These are phyloP conservation scores for Polypterus bichir DNA, from an alignment of 2,113 vertebrate species.

Conservation along the genomic window DNA sequence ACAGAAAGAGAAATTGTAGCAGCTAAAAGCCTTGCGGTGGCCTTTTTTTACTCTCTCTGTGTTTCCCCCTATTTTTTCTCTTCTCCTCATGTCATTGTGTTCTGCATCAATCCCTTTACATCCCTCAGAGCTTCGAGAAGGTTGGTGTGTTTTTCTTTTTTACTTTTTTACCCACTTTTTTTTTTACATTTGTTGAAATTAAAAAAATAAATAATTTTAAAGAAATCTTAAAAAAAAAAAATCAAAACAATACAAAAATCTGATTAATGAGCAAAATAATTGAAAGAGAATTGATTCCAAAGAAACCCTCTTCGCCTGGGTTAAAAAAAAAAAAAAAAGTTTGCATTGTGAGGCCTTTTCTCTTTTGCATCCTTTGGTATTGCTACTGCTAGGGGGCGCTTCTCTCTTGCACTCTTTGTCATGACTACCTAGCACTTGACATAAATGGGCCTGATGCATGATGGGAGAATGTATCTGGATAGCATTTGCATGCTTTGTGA, in stretches of 20 bases:
- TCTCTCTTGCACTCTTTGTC: constrained; percentile 80
- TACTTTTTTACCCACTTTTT: constrained; percentile 95
- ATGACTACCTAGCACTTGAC: constrained; percentile 81
- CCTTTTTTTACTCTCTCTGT: constrained; percentile 99
- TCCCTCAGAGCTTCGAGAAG: constrained; percentile 99
- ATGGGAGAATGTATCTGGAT: constrained; percentile 82
- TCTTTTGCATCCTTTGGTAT: constrained; percentile 93
- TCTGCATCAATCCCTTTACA: constrained; percentile 99
- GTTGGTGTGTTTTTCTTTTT: constrained; percentile 99
- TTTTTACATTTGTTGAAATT: constrained; percentile 51
- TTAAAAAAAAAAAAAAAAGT: constrained; percentile 51
- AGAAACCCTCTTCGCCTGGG: constrained; percentile 68
- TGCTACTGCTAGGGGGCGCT: constrained; percentile 73
- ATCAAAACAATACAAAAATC: not conserved
- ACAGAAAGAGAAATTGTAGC: constrained; percentile 66
- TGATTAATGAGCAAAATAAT: constrained; percentile 26
- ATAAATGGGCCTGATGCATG: constrained; percentile 81
- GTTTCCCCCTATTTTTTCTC: constrained; percentile 99
- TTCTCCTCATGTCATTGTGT: constrained; percentile 99
- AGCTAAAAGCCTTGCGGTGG: constrained; percentile 97
- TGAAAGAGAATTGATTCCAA: constrained; percentile 49
- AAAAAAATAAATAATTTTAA: constrained; percentile 19
- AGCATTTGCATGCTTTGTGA: constrained; percentile 75
- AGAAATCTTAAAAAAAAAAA: constrained; percentile 4
- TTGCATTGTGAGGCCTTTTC: constrained; percentile 95